phyloP scores from a whole-genome alignment of 2,888 invertebrate genomes.

The Julus scanicus region DNA sequence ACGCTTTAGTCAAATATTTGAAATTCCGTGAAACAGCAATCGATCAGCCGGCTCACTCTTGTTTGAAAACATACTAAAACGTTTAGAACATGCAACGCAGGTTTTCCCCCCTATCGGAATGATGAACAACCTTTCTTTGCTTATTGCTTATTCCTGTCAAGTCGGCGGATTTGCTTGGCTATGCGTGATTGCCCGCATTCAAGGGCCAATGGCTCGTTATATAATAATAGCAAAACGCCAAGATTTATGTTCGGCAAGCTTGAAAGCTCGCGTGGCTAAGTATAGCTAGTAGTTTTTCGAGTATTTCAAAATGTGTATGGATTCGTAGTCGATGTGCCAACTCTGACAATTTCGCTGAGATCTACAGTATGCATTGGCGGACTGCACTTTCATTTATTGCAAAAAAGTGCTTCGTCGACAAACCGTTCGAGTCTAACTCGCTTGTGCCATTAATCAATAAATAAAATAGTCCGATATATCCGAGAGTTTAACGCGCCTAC shows the following conservation, averaged over 20 bases:
- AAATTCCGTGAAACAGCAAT: constrained; percentile 16
- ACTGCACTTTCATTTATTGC: not conserved
- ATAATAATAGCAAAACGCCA: not conserved
- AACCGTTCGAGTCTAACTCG: not conserved
- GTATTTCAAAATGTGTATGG: not conserved
- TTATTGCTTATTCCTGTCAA: constrained; percentile 16
- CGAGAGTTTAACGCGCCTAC: not conserved
- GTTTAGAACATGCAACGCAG: not conserved
- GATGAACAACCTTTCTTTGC: constrained; percentile 20
- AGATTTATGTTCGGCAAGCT: not conserved
- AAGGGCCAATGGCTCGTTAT: not conserved
- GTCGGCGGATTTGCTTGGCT: constrained; percentile 20
- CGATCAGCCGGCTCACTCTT: not conserved
- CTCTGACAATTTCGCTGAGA: not conserved
- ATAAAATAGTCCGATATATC: not conserved
- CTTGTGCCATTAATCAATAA: not conserved
- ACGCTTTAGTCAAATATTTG: not conserved
- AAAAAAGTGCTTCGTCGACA: not conserved
- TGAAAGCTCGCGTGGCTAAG: not conserved
- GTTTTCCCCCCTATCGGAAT: not conserved
- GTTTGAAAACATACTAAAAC: not conserved
- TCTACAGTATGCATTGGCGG: not conserved
- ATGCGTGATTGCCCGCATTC: constrained; percentile 28
- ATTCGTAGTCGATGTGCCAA: not conserved
- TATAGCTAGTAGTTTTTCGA: not conserved